These are phyloP conservation scores for Lepus oiostolus DNA, from an alignment of 2,797 vertebrate species.

Conservation along the genomic window DNA sequence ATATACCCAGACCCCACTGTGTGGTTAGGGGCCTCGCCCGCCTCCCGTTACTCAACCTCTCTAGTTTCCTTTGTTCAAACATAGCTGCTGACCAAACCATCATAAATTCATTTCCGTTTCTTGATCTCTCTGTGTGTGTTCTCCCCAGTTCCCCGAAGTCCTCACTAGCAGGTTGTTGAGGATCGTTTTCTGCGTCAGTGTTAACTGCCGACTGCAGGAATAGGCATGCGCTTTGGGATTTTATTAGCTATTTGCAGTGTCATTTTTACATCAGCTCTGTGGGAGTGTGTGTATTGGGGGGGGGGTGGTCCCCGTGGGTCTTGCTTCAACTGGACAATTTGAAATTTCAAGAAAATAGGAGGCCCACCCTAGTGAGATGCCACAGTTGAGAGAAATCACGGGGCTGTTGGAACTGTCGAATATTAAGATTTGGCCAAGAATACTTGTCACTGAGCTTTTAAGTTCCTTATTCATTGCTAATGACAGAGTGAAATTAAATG, in stretches of 20 bases:
- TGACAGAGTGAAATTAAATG: constrained; percentile 50
- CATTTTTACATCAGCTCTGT: background rate
- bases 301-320: background rate
- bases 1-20: background rate
- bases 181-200: background rate
- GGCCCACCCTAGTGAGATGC: background rate
- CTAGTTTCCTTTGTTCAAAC: constrained; percentile 34
- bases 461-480: constrained; percentile 31
- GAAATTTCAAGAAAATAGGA: constrained; percentile 44
- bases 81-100: background rate
- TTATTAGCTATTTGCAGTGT: constrained; percentile 26
- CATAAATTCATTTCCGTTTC: constrained; percentile 5
- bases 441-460: constrained; percentile 8
- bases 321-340: constrained; percentile 8
- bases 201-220: background rate
- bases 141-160: constrained; percentile 48
- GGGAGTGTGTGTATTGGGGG: background rate
- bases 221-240: background rate
- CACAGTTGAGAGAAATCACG: background rate
- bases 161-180: background rate
- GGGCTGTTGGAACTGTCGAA: background rate
- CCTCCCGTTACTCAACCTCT: background rate
- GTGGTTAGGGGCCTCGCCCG: background rate
- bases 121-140: background rate
- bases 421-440: background rate